Percentiles rank a stretch among this genome's conserved stretches.
Conservation (phyloP, 2,113 vertebrate genomes). For the Oryzias woworae region DNA sequence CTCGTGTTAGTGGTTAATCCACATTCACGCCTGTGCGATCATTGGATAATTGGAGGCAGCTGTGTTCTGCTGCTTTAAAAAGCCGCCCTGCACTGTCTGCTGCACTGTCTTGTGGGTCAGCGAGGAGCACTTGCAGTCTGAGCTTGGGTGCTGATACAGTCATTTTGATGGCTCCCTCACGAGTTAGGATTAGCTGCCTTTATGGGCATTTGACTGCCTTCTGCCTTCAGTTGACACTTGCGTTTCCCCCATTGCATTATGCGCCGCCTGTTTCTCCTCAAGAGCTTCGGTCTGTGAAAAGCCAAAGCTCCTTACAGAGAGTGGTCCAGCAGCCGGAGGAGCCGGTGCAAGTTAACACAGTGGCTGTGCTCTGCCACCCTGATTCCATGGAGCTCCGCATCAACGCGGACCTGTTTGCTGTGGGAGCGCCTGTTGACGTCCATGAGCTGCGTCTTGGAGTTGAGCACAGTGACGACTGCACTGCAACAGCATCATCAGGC, state of each 20-base stretch:
- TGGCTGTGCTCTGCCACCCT: conserved; percentile 55
- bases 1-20: too few relatives aligned
- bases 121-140: background rate
- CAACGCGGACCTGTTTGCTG: conserved; percentile 60
- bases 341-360: conserved; percentile 33
- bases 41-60: conserved; percentile 32
- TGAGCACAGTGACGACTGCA: conserved; percentile 26
- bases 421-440: conserved; percentile 40
- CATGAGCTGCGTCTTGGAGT: conserved; percentile 60
- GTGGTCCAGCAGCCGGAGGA: background rate
- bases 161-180: conserved; percentile 23
- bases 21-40: conserved; percentile 6
- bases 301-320: background rate
- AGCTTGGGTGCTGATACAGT: background rate
- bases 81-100: accelerated
- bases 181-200: conserved; percentile 9
- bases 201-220: conserved; percentile 12
- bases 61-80: conserved; percentile 33
- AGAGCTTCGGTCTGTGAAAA: background rate
- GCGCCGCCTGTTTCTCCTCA: background rate
- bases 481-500: conserved; percentile 14
- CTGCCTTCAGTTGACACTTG: conserved; percentile 1
- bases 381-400: conserved; percentile 59
- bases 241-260: background rate
- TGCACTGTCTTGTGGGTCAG: conserved; percentile 15